Evolutionary conservation across 2,888 invertebrate genomes (phyloP), one percentile per base, ranked within the genome.

Genomic region (Lamellibrachia satsuma): DNA sequence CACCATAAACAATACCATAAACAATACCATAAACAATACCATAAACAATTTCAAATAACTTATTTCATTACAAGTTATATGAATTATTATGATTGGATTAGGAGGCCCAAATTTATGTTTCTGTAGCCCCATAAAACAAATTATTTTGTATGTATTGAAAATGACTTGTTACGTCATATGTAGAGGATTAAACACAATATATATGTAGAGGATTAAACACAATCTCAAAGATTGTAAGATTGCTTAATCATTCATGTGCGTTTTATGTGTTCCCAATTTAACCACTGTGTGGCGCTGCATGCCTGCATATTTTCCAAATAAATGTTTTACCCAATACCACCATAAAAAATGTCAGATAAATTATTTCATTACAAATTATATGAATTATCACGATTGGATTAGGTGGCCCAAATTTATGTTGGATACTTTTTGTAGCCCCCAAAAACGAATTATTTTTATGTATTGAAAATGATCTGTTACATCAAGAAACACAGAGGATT

Each of bases 191-290:
- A 91, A 22, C 11, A 27, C 51, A 52, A 15, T 91, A n/a, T n/a
- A 39, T n/a, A 52, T 7, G 39, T 39, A 52, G 2, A 91, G n/a
- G 22, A 52, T 91, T 27, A 15, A 91, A 22, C 11, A 27, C 51
- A 52, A 15, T 91, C 91, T 52, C 22, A 6, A 75, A n/a, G 15
- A 75, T 75, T 6, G 15, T 15, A 6, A 75, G 75, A 75, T 75
- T 75, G 15, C 22, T 75, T n/a, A 15, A 75, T 75, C 75, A 75
- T 75, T 6, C 6, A 55, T 55, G 75, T 92, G n/a, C n/a, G 11
- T 22, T 91, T 91, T 92, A 4, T 92, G 39, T 52, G 27, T 92
- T 92, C 60, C 51, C 7, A 90, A 39, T 75, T 39, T 75, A 9
- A 22, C 11, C 51, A 55, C 57, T 75, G 92, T 52, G 52, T 92